These are phyloP conservation scores for Psilanteris sp. DNA, from an alignment of 1,140 invertebrate genomes.

Conservation along the genomic window DNA sequence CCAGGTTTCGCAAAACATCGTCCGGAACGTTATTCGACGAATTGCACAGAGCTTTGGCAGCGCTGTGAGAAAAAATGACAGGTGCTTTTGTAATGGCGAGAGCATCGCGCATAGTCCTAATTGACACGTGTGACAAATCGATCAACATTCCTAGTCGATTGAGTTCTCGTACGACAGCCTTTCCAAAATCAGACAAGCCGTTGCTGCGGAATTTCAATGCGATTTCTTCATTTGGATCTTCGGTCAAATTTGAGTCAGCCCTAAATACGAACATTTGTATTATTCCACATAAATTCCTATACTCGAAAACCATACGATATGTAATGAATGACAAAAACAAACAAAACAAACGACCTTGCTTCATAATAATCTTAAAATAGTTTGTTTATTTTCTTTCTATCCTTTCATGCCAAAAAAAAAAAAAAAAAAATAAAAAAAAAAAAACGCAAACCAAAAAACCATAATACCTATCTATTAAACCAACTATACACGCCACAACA, in stretches of 20 bases:
- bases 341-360: too few species aligned
- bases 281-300: too few species aligned
- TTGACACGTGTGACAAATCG: conserved; percentile 93
- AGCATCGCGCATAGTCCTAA: conserved; percentile 91
- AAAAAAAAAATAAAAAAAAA: too few species aligned
- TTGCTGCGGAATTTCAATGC: conserved; percentile 81
- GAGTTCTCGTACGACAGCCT: conserved; percentile 91
- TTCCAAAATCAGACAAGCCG: conserved; percentile 85
- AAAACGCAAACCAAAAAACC: too few species aligned
- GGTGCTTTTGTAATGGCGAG: conserved; percentile 91
- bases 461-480: too few species aligned
- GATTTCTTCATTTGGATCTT: conserved; percentile 78
- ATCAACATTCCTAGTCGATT: conserved; percentile 96
- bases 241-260: conserved; percentile 80
- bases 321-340: too few species aligned
- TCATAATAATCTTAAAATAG: too few species aligned
- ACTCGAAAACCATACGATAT: too few species aligned
- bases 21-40: conserved; percentile 94
- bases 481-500: too few species aligned
- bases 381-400: too few species aligned
- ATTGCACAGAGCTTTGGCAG: conserved; percentile 91
- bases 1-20: conserved; percentile 89
- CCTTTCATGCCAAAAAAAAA: too few species aligned
- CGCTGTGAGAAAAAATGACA: conserved; percentile 95
- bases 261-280: conserved; percentile 60